Evolutionary conservation across 2,888 invertebrate genomes (phyloP), one percentile per base, ranked within the genome.

Genomic region (Sphaerophoria rueppellii): DNA sequence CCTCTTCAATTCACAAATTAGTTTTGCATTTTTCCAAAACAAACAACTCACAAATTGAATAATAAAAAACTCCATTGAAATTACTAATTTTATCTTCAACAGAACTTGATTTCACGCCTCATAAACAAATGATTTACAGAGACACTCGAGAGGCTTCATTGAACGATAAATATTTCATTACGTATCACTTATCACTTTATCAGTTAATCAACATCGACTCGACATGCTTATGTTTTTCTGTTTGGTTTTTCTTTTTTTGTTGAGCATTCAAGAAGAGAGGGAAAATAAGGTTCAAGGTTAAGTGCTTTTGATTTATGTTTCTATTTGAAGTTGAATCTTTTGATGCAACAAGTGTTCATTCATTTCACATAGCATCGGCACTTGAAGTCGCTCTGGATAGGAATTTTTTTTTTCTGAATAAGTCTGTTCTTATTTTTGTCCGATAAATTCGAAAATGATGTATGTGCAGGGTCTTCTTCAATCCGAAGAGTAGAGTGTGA

Each of bases 241-340:
- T 4, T 24, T n/a, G n/a, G n/a, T n/a, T n/a, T n/a, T n/a, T n/a
- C n/a, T n/a, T n/a, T n/a, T n/a, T n/a, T 24, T 24, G 24, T 24
- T 24, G 24, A 2, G 24, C 24, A 40, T 1, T 40, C 14, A 35
- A 16, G 11, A 14, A 65, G 3, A 16, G 0, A 5, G 9, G n/a
- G 2, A 40, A 50, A 61, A 69, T 61, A 61, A 40, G 48, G 48
- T 74, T 82, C 69, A 60, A 50, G 67, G 77, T 73, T 74, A 65
- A 71, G 54, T 70, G 74, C 37, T 72, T 67, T 50, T 52, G 76
- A 82, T 82, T 71, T 58, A 63, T n/a, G 37, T 52, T n/a, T 76
- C 50, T 50, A 48, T 50, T 35, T 54, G n/a, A 40, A 60, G 55
- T 69, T 72, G 6, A 43, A 2, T 60, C 24, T 60, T 16, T 48